Evolutionary conservation across 2,797 vertebrate genomes (phyloP).

Genomic region (Erethizon dorsatum): DNA sequence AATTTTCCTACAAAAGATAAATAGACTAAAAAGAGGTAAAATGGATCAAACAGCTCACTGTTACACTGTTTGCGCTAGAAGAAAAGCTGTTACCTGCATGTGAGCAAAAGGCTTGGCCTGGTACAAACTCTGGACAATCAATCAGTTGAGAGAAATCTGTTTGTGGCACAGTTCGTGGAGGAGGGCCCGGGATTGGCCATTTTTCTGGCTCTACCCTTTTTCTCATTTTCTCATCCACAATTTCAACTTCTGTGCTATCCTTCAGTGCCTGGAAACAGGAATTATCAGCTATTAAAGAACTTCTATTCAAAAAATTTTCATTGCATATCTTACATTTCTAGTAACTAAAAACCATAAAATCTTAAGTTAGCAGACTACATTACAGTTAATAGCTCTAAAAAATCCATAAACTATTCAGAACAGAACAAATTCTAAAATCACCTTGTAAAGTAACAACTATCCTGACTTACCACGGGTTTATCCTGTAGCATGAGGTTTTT

Average conservation of each 20-base stretch:
- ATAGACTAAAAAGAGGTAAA: slow-evolving; percentile 69
- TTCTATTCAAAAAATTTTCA: slow-evolving; percentile 64
- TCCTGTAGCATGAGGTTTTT: not conserved
- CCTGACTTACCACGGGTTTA: not conserved
- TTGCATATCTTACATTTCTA: not conserved
- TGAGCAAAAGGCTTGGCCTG: slow-evolving; percentile 92
- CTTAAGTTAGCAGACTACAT: slow-evolving; percentile 3
- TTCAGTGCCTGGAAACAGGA: slow-evolving; percentile 93
- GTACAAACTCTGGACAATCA: slow-evolving; percentile 95
- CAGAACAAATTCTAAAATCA: not conserved
- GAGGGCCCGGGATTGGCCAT: slow-evolving; percentile 95
- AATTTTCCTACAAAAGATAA: slow-evolving; percentile 70
- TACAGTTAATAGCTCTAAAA: not conserved
- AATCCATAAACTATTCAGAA: not conserved
- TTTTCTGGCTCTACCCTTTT: slow-evolving; percentile 95
- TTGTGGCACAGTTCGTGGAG: slow-evolving; percentile 90
- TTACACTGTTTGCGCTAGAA: slow-evolving; percentile 67
- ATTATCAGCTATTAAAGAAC: slow-evolving; percentile 62
- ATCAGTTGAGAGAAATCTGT: slow-evolving; percentile 96
- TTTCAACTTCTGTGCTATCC: slow-evolving; percentile 96
- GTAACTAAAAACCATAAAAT: not conserved
- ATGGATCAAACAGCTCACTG: slow-evolving; percentile 55
- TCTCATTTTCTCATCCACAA: slow-evolving; percentile 94
- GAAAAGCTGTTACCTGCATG: slow-evolving; percentile 89
- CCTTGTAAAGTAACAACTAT: not conserved